These are phyloP conservation scores for Dendroctonus valens DNA, from an alignment of 1,140 invertebrate genomes.

Conservation along the genomic window DNA sequence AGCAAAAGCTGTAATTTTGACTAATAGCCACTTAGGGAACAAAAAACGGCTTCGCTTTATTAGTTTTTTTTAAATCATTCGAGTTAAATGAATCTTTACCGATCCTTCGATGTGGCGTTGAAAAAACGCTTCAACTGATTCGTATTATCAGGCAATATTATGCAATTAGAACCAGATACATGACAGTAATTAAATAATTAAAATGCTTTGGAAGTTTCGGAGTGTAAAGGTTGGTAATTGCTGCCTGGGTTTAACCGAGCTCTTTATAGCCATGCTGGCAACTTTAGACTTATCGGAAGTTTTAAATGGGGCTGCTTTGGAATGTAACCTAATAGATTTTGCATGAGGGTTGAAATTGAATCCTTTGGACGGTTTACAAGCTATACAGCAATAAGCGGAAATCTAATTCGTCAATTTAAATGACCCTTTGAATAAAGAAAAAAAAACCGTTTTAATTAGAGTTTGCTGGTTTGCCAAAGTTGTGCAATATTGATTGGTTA, in stretches of 20 bases:
- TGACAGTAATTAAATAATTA: conserved; percentile 28
- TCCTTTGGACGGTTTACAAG: conserved; percentile 2
- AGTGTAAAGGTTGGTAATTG: conserved; percentile 34
- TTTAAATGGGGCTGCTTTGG: conserved; percentile 10
- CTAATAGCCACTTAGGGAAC: too few relatives aligned
- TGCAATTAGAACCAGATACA: conserved; percentile 10
- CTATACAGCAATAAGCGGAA: not conserved
- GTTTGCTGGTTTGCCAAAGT: not conserved
- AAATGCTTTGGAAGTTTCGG: conserved; percentile 20
- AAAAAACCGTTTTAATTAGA: not conserved
- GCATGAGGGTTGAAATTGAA: conserved; percentile 3
- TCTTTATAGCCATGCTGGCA: conserved; percentile 15
- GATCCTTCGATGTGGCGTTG: too few relatives aligned
- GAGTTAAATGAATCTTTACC: too few relatives aligned
- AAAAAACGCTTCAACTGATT: too few relatives aligned
- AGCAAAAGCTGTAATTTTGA: too few relatives aligned
- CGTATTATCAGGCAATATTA: not conserved
- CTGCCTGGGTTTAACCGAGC: conserved; percentile 21
- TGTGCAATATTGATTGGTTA: too few relatives aligned
- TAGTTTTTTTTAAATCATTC: too few relatives aligned
- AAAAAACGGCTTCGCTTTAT: too few relatives aligned
- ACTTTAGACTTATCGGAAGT: conserved; percentile 24
- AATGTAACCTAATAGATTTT: conserved; percentile 10
- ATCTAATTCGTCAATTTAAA: not conserved
- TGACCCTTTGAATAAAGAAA: not conserved